phyloP scores from a whole-genome alignment of 2,797 vertebrate genomes.

The Rachycentron canadum region DNA sequence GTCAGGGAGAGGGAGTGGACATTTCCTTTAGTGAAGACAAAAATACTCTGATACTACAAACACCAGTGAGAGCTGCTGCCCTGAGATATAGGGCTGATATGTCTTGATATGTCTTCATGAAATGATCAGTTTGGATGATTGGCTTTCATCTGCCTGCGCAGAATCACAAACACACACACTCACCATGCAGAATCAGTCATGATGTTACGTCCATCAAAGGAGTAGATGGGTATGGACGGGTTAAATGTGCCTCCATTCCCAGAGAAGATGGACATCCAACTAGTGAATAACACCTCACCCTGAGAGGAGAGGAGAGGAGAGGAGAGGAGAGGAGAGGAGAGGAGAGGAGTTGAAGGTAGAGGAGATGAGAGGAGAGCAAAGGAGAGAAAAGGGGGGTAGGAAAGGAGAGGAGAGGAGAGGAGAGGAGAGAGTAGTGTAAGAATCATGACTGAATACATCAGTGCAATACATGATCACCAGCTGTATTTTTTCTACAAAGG shows the following conservation, averaged over 20 bases:
- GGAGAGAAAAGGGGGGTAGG: no score
- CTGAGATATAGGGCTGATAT: no score
- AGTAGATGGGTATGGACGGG: constrained; percentile 89
- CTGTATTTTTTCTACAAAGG: neutral
- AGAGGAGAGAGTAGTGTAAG: no score
- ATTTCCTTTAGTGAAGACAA: neutral
- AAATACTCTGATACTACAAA: neutral
- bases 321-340: neutral
- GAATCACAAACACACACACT: constrained; percentile 61
- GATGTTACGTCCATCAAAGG: constrained; percentile 92
- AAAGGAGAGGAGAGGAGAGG: neutral
- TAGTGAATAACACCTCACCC: constrained; percentile 92
- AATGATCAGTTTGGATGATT: neutral
- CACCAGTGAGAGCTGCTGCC: neutral
- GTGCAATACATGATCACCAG: neutral
- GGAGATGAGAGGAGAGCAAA: neutral
- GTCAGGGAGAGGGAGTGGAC: neutral
- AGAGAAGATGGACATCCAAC: constrained; percentile 93
- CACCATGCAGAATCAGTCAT: constrained; percentile 92
- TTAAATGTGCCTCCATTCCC: constrained; percentile 90
- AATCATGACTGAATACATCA: neutral
- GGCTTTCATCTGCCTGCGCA: neutral
- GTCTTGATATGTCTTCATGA: neutral
- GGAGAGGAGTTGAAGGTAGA: no score
- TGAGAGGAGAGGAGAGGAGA: constrained; percentile 52